Evolutionary conservation across 2,888 invertebrate genomes (phyloP).

Genomic region (Lochmaea crataegi): DNA sequence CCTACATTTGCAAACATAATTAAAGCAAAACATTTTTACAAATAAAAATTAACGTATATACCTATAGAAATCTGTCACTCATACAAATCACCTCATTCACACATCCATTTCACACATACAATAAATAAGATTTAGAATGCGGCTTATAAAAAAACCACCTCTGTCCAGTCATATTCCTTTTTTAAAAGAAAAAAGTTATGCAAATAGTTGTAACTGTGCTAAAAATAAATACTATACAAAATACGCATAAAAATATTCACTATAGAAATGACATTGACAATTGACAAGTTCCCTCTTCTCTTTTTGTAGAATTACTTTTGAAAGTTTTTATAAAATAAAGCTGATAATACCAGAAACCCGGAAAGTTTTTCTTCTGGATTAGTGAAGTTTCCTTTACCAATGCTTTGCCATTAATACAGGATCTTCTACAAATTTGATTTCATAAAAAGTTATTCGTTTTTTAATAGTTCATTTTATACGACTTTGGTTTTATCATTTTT

Average conservation of each 20-base stretch:
- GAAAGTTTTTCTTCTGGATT: too few species aligned
- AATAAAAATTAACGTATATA: constrained; percentile 17
- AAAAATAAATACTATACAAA: constrained; percentile 6
- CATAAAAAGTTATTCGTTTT: not conserved
- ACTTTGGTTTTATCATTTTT: constrained; percentile 1
- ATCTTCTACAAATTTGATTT: too few species aligned
- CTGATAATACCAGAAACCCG: too few species aligned
- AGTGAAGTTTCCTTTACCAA: too few species aligned
- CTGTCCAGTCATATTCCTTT: constrained; percentile 30
- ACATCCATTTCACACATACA: constrained; percentile 3
- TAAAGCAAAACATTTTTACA: constrained; percentile 27
- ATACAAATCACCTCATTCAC: constrained; percentile 15
- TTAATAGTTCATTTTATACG: not conserved
- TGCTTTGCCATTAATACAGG: too few species aligned
- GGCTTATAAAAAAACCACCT: constrained; percentile 19
- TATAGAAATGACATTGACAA: not conserved
- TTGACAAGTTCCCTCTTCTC: too few species aligned
- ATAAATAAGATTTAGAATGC: constrained; percentile 32
- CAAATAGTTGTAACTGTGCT: constrained; percentile 7
- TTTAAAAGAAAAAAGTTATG: constrained; percentile 21
- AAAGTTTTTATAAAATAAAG: too few species aligned
- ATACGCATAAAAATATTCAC: constrained; percentile 3
- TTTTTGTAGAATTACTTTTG: too few species aligned
- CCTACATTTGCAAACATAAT: constrained; percentile 29
- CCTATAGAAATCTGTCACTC: constrained; percentile 16